Evolutionary conservation across 1,140 invertebrate genomes (phyloP).

Genomic region (Brachionus sp.): DNA sequence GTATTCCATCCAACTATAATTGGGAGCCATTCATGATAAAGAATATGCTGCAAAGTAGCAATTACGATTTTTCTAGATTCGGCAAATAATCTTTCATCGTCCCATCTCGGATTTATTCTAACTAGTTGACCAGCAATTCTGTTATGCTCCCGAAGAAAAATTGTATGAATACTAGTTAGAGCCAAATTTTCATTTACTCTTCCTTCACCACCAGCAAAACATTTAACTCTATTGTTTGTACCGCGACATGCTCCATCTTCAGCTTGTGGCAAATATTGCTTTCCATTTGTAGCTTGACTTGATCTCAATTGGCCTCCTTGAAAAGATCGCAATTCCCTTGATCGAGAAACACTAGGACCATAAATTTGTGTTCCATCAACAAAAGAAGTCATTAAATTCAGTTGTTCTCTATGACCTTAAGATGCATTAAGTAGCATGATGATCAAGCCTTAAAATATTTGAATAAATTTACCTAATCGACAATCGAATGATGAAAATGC

Average conservation of each 20-base stretch:
- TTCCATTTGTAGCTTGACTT: not conserved
- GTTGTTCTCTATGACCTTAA: conserved; percentile 62
- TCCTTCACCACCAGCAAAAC: conserved; percentile 40
- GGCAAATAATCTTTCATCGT: conserved; percentile 57
- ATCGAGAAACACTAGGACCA: not conserved
- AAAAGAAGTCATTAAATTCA: conserved; percentile 76
- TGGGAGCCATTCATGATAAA: conserved; percentile 88
- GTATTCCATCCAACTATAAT: conserved; percentile 72
- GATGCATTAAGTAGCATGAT: too few species aligned
- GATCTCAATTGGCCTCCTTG: not conserved
- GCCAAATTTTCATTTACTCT: conserved; percentile 42
- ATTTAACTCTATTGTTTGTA: not conserved
- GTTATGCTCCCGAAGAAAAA: conserved; percentile 61
- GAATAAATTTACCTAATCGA: not conserved
- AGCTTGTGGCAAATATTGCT: conserved; percentile 9
- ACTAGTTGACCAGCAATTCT: conserved; percentile 48
- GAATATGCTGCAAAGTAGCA: conserved; percentile 85
- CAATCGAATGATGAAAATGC: conserved; percentile 35
- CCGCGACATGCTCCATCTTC: conserved; percentile 20
- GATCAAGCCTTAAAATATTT: not conserved
- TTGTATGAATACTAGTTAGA: conserved; percentile 68
- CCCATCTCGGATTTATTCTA: conserved; percentile 47
- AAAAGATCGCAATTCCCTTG: conserved; percentile 14
- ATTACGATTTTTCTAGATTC: conserved; percentile 82
- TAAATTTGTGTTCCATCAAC: conserved; percentile 74